Percentiles rank a stretch among this genome's conserved stretches.
Conservation (phyloP, 2,113 vertebrate species). For the Saimiri boliviensis region DNA sequence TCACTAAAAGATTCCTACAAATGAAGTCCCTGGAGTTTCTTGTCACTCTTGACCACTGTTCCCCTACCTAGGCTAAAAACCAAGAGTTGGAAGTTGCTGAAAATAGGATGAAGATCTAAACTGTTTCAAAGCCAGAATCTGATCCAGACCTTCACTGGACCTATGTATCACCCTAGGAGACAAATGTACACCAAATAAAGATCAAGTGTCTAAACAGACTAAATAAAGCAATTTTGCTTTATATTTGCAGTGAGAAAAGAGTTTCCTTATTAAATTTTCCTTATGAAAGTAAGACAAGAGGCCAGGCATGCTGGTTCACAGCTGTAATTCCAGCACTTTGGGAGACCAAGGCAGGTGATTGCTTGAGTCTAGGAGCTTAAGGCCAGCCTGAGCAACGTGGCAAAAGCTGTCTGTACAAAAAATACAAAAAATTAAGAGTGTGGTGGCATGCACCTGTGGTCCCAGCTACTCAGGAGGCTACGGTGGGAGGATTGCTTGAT, state of each 20-base stretch:
- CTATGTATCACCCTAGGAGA: not conserved
- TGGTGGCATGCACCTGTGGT: too few species aligned
- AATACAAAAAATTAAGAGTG: too few species aligned
- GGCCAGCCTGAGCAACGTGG: too few species aligned
- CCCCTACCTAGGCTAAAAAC: not conserved
- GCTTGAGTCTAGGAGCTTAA: too few species aligned
- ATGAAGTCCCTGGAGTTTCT: not conserved
- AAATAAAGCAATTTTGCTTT: not conserved
- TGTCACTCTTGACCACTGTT: not conserved
- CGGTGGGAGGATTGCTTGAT: not conserved
- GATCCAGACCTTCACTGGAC: not conserved
- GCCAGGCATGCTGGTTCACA: too few species aligned
- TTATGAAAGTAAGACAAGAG: not conserved
- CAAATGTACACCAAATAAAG: conserved; percentile 12
- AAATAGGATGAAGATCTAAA: not conserved
- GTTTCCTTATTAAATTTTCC: not conserved
- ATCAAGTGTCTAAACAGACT: not conserved
- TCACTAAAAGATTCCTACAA: conserved; percentile 22
- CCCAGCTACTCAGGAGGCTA: not conserved
- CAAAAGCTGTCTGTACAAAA: too few species aligned
- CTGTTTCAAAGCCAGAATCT: not conserved
- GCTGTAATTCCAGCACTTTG: too few species aligned
- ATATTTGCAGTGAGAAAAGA: not conserved
- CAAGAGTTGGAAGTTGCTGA: not conserved
- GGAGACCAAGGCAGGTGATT: too few species aligned